Percentiles rank a stretch among this genome's conserved stretches.
Conservation (phyloP, 2,888 invertebrate genomes). For the Hipparchia sbordonii region DNA sequence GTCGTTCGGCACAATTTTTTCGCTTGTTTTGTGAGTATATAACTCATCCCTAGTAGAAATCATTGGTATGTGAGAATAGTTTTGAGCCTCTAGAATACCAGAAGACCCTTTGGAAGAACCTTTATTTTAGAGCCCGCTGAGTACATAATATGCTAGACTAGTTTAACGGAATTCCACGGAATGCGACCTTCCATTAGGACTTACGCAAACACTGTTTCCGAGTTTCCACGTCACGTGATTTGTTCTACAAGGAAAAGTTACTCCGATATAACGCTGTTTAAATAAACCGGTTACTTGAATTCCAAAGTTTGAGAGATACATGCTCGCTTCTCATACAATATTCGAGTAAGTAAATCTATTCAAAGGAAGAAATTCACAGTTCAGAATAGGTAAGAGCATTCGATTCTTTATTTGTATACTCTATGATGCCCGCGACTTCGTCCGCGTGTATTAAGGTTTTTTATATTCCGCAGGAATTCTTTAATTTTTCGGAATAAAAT, state of each 20-base stretch:
- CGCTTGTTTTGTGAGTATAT: no score
- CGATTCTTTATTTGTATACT: no score
- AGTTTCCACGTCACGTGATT: slow-evolving; percentile 30
- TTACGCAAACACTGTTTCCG: slow-evolving; percentile 18
- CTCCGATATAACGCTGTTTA: slow-evolving; percentile 26
- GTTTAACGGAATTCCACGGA: slow-evolving; percentile 2
- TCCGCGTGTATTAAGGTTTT: no score
- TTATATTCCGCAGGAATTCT: no score
- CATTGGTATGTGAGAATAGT: no score
- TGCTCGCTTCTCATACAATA: slow-evolving; percentile 5
- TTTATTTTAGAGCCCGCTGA: neutral
- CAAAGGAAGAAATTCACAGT: neutral
- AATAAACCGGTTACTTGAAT: slow-evolving; percentile 30
- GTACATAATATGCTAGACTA: neutral
- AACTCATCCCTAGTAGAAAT: no score
- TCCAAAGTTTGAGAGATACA: slow-evolving; percentile 14
- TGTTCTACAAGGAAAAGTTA: slow-evolving; percentile 29
- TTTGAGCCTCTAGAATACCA: no score
- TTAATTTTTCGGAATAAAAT: no score
- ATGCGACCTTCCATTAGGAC: slow-evolving; percentile 23
- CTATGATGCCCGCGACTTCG: no score
- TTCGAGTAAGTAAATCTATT: neutral
- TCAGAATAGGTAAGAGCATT: no score
- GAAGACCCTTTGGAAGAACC: neutral
- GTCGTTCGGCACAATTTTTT: no score